Base-by-base conservation (phyloP, 1,140 invertebrate species). In the Zaprionus camerounensis region DNA sequence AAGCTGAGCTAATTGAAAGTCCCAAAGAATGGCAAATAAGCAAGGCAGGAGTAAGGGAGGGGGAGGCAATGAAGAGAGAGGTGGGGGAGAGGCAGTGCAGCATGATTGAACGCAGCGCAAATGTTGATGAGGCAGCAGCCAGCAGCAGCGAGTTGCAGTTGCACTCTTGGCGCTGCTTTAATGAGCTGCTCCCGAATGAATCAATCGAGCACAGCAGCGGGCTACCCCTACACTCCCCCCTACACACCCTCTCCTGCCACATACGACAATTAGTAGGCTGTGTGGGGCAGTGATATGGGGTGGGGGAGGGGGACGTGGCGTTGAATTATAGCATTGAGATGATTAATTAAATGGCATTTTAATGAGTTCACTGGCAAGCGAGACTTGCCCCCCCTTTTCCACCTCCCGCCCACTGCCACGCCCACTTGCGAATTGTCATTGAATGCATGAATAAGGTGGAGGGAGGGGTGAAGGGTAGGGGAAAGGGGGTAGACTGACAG, bases 291-390 rank as follows among this genome's bases (percentile, higher is more conserved):
- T 41, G 5, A 28, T 17, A 17, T 24, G 46, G 31, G 22, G 0
- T 24, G 38, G 24, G 24, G 34, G 22, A 22, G 7, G 1, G 49
- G 67, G 67, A 15, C 44, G 73, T 59, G 67, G 79, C 82, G 80
- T 86, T 87, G 71, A 87, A 87, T 87, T 87, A 87, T 82, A 72
- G 83, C 83, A 87, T 87, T 82, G 77, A 63, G 76, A 87, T 87
- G 83, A 87, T 87, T 87, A 87, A 87, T 87, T 87, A 87, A 87
- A 87, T 87, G 83, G 83, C 80, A 87, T 87, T 87, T 87, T 87
- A 87, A 87, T 87, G 83, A 87, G 83, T 87, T 87, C 83, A 87
- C 83, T 82, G 61, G 68, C 78, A 56, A 69, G 51, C 68, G 31
- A 34, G 31, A 11, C 17, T 41, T 41, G 59, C n/a, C 58, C 13